Conservation (phyloP, 1,140 invertebrate genomes). For the Leguminivora glycinivorella region DNA sequence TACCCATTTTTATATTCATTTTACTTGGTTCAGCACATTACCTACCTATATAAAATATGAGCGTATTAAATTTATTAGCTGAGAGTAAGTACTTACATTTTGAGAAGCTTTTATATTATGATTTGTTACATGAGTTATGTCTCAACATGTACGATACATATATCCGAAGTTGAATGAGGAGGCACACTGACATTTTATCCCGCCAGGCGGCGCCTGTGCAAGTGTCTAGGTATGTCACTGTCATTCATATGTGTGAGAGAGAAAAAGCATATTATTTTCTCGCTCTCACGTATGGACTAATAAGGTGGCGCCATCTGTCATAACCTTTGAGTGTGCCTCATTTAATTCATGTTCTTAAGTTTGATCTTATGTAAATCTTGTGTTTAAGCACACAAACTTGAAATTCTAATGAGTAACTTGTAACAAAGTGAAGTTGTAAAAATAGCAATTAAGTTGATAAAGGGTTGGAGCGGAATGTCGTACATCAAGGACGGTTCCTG, state of each 20-base stretch:
- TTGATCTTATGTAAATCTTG: neutral
- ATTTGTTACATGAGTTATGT: neutral
- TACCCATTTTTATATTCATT: neutral
- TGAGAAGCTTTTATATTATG: neutral
- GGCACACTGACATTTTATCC: too few species aligned
- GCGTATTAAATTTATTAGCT: neutral
- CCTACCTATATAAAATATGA: neutral
- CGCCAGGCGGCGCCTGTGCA: too few species aligned
- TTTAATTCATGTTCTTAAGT: neutral
- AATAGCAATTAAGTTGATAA: conserved; percentile 36
- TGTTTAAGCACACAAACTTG: neutral
- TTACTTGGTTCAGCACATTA: neutral
- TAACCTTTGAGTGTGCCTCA: too few species aligned
- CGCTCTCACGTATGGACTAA: too few species aligned
- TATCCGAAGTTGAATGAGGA: too few species aligned
- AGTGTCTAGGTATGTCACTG: too few species aligned
- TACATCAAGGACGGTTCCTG: conserved; percentile 44
- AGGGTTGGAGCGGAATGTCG: conserved; percentile 32
- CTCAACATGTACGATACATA: too few species aligned
- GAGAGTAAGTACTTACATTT: neutral
- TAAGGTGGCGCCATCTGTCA: too few species aligned
- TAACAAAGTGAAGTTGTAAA: conserved; percentile 31
- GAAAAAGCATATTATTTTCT: too few species aligned
- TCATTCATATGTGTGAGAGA: too few species aligned
- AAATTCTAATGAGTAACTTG: conserved; percentile 11